Conservation (phyloP, 2,797 vertebrate genomes). For the Tangara arthus region DNA sequence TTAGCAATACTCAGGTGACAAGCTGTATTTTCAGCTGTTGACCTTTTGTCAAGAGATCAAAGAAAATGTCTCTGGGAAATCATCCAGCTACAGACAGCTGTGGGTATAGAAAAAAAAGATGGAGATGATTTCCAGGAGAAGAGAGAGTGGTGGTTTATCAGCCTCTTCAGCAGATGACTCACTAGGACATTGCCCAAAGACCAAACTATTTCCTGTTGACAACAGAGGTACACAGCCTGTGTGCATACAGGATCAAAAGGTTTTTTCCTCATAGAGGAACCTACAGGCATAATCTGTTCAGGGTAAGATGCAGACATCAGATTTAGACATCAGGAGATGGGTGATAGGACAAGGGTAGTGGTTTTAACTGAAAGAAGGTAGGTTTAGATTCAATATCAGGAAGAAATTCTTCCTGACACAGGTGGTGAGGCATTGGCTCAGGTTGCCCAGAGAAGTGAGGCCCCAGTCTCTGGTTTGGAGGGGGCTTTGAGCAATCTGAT, state of each 20-base stretch:
- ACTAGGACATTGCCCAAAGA: not conserved
- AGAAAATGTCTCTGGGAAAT: not conserved
- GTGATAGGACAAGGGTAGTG: fast-evolving
- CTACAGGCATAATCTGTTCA: not conserved
- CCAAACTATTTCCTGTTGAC: not conserved
- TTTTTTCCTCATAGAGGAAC: not conserved
- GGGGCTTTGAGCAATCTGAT: not conserved
- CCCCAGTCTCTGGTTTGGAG: not conserved
- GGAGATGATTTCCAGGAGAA: not conserved
- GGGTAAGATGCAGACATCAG: not conserved
- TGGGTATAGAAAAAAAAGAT: not conserved
- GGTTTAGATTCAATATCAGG: not conserved
- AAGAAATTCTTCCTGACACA: not conserved
- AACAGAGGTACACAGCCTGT: not conserved
- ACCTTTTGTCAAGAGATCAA: not conserved
- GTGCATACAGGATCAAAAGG: not conserved
- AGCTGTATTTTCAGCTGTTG: not conserved
- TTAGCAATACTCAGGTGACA: not conserved
- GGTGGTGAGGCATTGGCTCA: too few species aligned
- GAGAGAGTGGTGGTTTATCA: not conserved
- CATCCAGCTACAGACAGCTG: not conserved
- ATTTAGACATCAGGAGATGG: not conserved
- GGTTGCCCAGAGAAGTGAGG: not conserved
- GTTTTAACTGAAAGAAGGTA: not conserved
- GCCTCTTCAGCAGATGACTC: not conserved